Base-by-base conservation (phyloP, 2,888 invertebrate genomes). In the Ariolimax columbianus region DNA sequence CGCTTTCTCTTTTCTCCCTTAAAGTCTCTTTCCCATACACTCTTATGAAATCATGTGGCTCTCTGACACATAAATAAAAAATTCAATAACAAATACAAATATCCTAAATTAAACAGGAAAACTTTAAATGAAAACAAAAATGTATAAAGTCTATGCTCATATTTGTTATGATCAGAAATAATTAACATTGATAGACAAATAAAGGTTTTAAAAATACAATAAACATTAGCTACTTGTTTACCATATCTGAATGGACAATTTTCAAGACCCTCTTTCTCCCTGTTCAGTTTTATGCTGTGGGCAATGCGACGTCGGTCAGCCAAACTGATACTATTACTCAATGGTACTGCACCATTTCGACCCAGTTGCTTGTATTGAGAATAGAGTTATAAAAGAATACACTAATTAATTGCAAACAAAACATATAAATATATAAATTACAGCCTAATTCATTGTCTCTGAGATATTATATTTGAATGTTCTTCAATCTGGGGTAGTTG, bases 251-350 rank as follows among this genome's bases (percentile, higher is more conserved):
- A 93, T n/a, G 92, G 92, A 88, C 93, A 93, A 14, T 82, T 75
- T 81, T 93, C 93, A 68, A 89, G 89, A 47, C 88, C 89, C 43
- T 93, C 92, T 73, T 33, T 89, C 63, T 89, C 89, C 30, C 84
- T 87, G 70, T 86, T 83, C 77, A 90, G 88, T 85, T 90, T 90
- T 9, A 87, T 88, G 19, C 89, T 82, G 85, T 91, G 87, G 40
- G 89, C 87, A n/a, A 94, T 93, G 36, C 93, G 87, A 72, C 89
- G 89, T 75, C 91, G 86, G 87, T 94, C 94, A 33, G 93, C 93
- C 81, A 94, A 88, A 87, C 91, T 91, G 70, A 94, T 87, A 87
- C 93, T 93, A 89, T 94, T 94, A 68, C 93, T 92, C 47, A 94
- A 88, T 23, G 92, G 91, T n/a, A 93, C 91, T 82, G 92, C 92